Conservation (phyloP, 2,797 vertebrate species). For the Bryconaethiops microstoma region DNA sequence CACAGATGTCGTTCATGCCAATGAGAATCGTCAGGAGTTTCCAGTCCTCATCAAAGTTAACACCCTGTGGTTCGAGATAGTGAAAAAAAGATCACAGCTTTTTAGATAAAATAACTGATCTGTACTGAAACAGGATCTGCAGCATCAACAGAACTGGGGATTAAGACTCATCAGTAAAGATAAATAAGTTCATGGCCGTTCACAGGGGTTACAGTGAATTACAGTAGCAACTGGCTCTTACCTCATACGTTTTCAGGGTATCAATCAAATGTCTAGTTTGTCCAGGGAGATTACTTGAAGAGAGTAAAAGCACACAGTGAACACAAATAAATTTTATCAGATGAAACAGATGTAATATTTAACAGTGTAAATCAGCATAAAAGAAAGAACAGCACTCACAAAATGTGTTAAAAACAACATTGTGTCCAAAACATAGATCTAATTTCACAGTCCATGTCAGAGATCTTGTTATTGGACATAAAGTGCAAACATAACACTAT, state of each 20-base stretch:
- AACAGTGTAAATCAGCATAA: neutral
- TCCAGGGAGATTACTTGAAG: slow-evolving; percentile 74
- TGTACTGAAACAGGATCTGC: neutral
- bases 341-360: neutral
- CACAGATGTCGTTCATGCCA: slow-evolving; percentile 85
- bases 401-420: too few species aligned
- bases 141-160: neutral
- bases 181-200: neutral
- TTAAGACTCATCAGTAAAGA: neutral
- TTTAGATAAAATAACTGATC: neutral
- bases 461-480: too few species aligned
- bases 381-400: too few species aligned
- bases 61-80: slow-evolving; percentile 64
- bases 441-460: too few species aligned
- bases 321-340: neutral
- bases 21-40: slow-evolving; percentile 84
- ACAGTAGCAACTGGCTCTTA: slow-evolving; percentile 43
- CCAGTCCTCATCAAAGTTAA: slow-evolving; percentile 82
- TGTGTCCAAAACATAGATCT: too few species aligned
- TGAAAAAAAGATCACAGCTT: slow-evolving; percentile 1
- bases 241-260: slow-evolving; percentile 76
- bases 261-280: slow-evolving; percentile 81
- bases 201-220: neutral
- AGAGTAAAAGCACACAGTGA: slow-evolving; percentile 18
- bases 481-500: too few species aligned